Evolutionary conservation across 2,113 vertebrate genomes (phyloP), one percentile per base, ranked within the genome.

Genomic region (Bos taurus): DNA sequence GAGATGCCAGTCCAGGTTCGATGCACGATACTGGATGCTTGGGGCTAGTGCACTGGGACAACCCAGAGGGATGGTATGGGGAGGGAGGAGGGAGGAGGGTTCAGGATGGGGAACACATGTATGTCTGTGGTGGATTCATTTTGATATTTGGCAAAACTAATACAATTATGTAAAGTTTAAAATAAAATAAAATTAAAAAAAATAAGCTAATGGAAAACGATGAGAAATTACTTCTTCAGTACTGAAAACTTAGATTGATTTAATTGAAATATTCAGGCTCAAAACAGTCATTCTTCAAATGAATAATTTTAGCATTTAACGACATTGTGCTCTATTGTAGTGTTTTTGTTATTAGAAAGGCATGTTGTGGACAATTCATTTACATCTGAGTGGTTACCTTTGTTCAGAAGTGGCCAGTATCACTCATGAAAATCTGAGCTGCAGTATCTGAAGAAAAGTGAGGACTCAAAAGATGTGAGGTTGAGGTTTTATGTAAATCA

Each of bases 131-230:
- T 40, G 40, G 40, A 40, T 40, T 40, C 40, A 40, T 40, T 40
- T 40, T 40, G 40, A 40, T 40, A 40, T 40, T 40, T 40, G 40
- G 40, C 40, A 40, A 40, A 40, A 40, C 40, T 40, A 40, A 40
- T 40, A 40, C 40, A 40, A 40, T 40, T 40, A 40, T 40, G 40
- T 40, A 40, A 40, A 40, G 40, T 40, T 40, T 40, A 40, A 40
- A 40, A 40, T 40, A 40, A 40, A 40, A 40, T 40, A 40, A 40
- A 40, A 40, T 40, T 40, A 4, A 40, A 40, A 40, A 92, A 88
- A 95, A 67, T 40, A 94, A 97, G 6, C 60, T 96, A 78, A 89
- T 95, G 50, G 25, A 88, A 98, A 94, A 90, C 67, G 60, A 94
- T 36, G 43, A 97, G 21, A 96, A 95, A 81, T 80, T 80, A 90